Evolutionary conservation across 1,140 invertebrate species (phyloP), one percentile per base, ranked within the genome.

Genomic region (Platorchestia sp.): DNA sequence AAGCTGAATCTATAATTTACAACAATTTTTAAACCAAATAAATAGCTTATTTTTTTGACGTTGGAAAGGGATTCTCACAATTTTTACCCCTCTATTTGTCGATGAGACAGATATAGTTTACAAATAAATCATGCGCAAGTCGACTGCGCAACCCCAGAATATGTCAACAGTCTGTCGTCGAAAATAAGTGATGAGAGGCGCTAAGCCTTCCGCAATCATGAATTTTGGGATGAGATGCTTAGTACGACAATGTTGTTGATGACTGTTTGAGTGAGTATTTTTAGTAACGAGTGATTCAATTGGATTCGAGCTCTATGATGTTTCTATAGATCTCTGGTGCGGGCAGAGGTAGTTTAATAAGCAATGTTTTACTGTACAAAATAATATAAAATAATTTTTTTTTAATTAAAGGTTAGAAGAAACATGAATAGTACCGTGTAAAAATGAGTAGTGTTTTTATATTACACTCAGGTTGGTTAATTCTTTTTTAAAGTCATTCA

Each of bases 251-350:
- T 89, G n/a, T 89, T 89, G 87, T 89, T 89, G 87, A 89, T 89
- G n/a, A 89, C 43, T 89, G 87, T 89, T 89, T 89, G 87, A 89
- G 87, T 89, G 43, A 89, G 87, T 89, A 89, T 89, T 89, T 42
- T 44, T 44, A 42, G 87, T 14, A 36, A 89, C n/a, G 87, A 89
- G 43, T 41, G 43, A 42, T 42, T 14, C 7, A 36, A 16, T 75
- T 75, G 7, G 42, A 42, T 89, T 89, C 22, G 42, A 44, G 41
- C 0, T 27, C 0, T 43, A 16, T 89, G 1, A 6, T 27, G 43
- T 43, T 42, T 89, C 36, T 14, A 41, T 89, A 44, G 5, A 0
- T 14, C 27, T 44, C 41, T 42, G 7, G 5, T 89, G 87, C 41
- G 42, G 43, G 3, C 42, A 42, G 5, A 14, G n/a, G 5, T 89